phyloP scores from a whole-genome alignment of 2,888 invertebrate genomes.

The Tryphoninae sp. region DNA sequence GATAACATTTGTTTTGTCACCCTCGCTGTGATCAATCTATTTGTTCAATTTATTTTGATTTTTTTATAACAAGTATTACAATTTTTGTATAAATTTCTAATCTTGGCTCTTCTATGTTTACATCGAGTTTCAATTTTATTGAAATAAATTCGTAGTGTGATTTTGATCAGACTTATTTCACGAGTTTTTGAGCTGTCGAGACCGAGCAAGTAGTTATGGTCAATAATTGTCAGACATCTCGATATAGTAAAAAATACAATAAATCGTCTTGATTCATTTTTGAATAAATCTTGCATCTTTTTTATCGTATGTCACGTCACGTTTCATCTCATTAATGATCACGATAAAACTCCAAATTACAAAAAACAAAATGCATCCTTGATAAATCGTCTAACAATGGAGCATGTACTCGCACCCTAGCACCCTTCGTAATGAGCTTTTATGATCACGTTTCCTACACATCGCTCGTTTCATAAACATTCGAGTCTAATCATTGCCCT shows the following conservation, averaged over 20 bases:
- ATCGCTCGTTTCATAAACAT: constrained; percentile 39
- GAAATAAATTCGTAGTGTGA: no score
- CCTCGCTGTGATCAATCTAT: constrained; percentile 53
- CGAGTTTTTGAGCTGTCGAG: not conserved
- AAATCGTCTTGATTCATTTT: not conserved
- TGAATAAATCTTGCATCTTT: not conserved
- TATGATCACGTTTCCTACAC: constrained; percentile 39
- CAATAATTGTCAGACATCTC: constrained; percentile 22
- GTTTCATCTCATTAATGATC: constrained; percentile 45
- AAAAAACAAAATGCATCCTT: constrained; percentile 34
- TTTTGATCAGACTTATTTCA: no score
- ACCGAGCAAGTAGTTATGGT: constrained; percentile 13
- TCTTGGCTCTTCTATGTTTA: no score
- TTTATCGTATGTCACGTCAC: not conserved
- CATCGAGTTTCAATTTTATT: no score
- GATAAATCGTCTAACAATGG: constrained; percentile 45
- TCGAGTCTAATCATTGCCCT: constrained; percentile 17
- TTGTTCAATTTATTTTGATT: constrained; percentile 33
- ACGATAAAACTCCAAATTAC: constrained; percentile 52
- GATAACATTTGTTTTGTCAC: not conserved
- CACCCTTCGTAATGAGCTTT: constrained; percentile 46
- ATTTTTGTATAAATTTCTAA: no score
- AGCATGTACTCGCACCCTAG: constrained; percentile 56
- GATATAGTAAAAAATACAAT: not conserved
- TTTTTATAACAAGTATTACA: not conserved